Conservation (phyloP, 2,113 vertebrate species). For the Pleuronectes platessa region DNA sequence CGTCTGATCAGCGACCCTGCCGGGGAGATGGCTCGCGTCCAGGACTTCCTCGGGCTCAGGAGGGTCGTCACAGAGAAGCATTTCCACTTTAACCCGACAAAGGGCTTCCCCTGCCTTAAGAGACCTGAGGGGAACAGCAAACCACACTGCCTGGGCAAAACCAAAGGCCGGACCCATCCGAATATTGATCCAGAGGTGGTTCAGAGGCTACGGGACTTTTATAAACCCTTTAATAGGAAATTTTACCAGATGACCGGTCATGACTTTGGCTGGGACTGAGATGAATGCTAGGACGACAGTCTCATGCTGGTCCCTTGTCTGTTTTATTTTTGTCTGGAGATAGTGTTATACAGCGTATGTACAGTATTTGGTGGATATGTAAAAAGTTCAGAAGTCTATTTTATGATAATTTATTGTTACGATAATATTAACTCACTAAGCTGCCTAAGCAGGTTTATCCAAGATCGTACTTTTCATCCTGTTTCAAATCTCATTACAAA, state of each 20-base stretch:
- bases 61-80: constrained; percentile 91
- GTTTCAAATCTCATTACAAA: constrained; percentile 53
- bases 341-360: constrained; percentile 79
- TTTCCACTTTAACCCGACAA: constrained; percentile 97
- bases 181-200: constrained; percentile 87
- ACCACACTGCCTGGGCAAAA: constrained; percentile 89
- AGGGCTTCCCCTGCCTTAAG: constrained; percentile 97
- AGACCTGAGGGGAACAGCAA: constrained; percentile 91
- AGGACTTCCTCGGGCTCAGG: constrained; percentile 93
- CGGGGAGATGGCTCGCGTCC: constrained; percentile 90
- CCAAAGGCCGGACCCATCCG: constrained; percentile 93
- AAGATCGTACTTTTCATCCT: constrained; percentile 68
- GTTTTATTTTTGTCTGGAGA: constrained; percentile 56
- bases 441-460: constrained; percentile 88
- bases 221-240: constrained; percentile 92
- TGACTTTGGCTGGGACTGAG: constrained; percentile 86
- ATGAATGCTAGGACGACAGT: constrained; percentile 37
- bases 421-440: constrained; percentile 95
- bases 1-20: constrained; percentile 91
- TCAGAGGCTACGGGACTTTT: constrained; percentile 89
- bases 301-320: constrained; percentile 30
- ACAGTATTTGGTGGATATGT: constrained; percentile 86
- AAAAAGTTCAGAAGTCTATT: constrained; percentile 98
- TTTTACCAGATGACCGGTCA: constrained; percentile 95
- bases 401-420: constrained; percentile 99